Percentiles rank a stretch among this genome's conserved stretches.
These are phyloP conservation scores for Trachymyrmex septentrionalis DNA, from an alignment of 1,140 invertebrate genomes.

Conservation along the genomic window DNA sequence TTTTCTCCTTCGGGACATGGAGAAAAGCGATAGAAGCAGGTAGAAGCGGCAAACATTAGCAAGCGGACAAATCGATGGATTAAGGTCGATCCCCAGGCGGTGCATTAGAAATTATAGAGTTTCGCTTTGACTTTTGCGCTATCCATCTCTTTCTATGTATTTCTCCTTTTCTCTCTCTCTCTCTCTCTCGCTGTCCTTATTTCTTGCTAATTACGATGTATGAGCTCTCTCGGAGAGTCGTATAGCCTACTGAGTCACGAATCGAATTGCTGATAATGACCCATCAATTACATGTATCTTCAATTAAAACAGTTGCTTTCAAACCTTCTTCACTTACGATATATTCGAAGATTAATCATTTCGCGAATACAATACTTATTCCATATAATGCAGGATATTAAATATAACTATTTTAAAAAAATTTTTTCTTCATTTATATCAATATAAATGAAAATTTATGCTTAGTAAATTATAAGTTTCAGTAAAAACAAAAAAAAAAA, in stretches of 20 bases:
- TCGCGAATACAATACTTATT: neutral
- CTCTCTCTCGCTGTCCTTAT: constrained; percentile 5
- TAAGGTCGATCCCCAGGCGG: constrained; percentile 54
- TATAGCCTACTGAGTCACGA: neutral
- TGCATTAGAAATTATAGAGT: constrained; percentile 59
- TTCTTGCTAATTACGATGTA: constrained; percentile 59
- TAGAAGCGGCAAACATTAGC: constrained; percentile 20
- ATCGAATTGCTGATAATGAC: constrained; percentile 3
- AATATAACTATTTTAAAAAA: neutral
- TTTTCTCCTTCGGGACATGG: constrained; percentile 41
- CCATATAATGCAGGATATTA: neutral
- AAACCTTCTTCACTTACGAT: neutral
- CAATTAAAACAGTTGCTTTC: constrained; percentile 25
- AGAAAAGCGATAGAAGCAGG: neutral
- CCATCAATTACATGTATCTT: constrained; percentile 39
- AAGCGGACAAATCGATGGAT: constrained; percentile 69
- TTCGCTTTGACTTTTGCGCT: constrained; percentile 11
- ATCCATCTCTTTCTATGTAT: constrained; percentile 1
- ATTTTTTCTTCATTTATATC: neutral
- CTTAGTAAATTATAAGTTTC: neutral
- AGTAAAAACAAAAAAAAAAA: neutral
- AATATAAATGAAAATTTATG: neutral
- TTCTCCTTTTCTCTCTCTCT: neutral
- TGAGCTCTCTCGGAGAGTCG: constrained; percentile 1
- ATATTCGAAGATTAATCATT: neutral